Base-by-base conservation (phyloP, 1,140 invertebrate genomes). In the Drosophila pseudoobscura region DNA sequence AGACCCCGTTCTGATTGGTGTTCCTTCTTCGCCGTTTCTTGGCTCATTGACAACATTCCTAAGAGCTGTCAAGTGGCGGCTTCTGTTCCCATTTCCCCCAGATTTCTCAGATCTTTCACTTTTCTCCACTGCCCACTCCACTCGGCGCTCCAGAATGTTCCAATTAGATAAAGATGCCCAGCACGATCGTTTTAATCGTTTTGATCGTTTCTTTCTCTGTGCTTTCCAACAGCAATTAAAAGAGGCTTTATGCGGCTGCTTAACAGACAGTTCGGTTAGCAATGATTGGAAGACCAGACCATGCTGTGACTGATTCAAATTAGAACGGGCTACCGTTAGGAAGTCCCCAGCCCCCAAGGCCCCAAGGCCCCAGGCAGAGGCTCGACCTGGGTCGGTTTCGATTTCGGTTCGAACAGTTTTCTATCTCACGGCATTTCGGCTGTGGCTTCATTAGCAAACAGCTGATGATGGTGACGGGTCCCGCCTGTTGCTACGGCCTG, bases 311-410 rank as follows among this genome's bases (percentile, higher is more conserved):
- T 75, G 68, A 51, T 82, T 69, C 31, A 44, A 85, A 87, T 75
- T 82, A 87, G 82, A 87, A 87, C 82, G 59, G 55, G 64, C 70
- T 87, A 87, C 82, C 70, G 83, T 88, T 87, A 87, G 73, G 50
- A 45, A 49, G 44, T 13, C 4, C 24, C 2, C 0, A n/a, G n/a
- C n/a, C 9, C 35, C 35, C 3, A 13, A n/a, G n/a, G 11, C 4
- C 35, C 31, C 31, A 9, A 31, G 8, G 6, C 31, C 7, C 31
- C 31, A 31, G 29, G 17, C 17, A 17, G 17, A 17, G 17, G 17
- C 5, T 24, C 24, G 24, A 24, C 26, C 17, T n/a, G 17, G 17
- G 17, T 17, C 11, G n/a, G 15, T 9, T 35, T 20, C 31, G 17
- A 17, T 5, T 51, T 64, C 62, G 57, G 62, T 64, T 66, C 6